Evolutionary conservation across 2,888 invertebrate genomes (phyloP), one percentile per base, ranked within the genome.

Genomic region (Epinotia demarniana): DNA sequence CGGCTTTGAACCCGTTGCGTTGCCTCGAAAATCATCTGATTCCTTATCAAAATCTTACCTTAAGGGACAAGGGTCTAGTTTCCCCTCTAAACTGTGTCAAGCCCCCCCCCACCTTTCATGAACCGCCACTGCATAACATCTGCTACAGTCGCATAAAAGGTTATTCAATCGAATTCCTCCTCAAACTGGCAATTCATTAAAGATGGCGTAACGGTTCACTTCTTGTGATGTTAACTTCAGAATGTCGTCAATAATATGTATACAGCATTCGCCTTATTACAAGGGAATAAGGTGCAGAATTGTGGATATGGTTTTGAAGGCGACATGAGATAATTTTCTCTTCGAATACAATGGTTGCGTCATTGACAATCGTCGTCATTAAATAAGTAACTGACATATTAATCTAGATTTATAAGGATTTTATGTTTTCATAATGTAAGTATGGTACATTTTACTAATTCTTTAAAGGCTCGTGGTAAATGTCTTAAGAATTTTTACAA

Each of bases 261-360:
- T 53, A 53, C n/a, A 53, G 53, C 8, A n/a, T 53, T n/a, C 53
- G n/a, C n/a, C 49, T 5, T 53, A 53, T 53, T 2, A n/a, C 53
- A 6, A 53, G n/a, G 53, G 6, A 0, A 8, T 53, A 53, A n/a
- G n/a, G 53, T 53, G 4, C 5, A n/a, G 8, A 53, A 13, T 8
- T 53, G 53, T 53, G 8, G 13, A 53, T 6, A 53, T 53, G 1
- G n/a, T 49, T 46, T 53, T n/a, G 53, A 53, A 43, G 8, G 23
- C 6, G 3, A 2, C 70, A 27, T 70, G 70, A 33, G 70, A 70
- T 70, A 61, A 70, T 70, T 70, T 39, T 70, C 70, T 18, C 70
- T 70, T 46, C 13, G 23, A 13, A 23, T n/a, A 68, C 68, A 68
- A 57, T 61, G 18, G 60, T 61, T 70, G 18, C 70, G 19, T 61